Conservation (phyloP, 2,797 vertebrate genomes). For the Myotis vivesi region DNA sequence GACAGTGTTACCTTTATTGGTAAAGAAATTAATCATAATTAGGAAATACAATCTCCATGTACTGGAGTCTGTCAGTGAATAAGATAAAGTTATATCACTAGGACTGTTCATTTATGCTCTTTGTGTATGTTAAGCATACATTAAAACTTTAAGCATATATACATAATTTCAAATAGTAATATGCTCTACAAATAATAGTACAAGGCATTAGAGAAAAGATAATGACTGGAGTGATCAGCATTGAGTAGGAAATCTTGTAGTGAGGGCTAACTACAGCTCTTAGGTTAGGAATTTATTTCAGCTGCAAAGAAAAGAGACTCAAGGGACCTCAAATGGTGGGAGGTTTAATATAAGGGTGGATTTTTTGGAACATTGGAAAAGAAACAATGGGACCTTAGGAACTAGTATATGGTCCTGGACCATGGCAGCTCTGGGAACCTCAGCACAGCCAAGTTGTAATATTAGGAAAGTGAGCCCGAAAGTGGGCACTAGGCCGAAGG, state of each 20-base stretch:
- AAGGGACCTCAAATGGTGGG: background rate
- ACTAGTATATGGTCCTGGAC: background rate
- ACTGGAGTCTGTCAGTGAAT: background rate
- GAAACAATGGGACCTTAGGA: background rate
- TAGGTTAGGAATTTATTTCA: background rate
- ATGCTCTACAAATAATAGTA: background rate
- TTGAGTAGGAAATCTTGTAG: background rate
- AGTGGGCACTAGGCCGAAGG: background rate
- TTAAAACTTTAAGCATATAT: background rate
- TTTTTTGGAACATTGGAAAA: background rate
- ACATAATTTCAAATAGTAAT: background rate
- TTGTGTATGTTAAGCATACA: background rate
- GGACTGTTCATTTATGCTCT: background rate
- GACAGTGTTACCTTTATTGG: background rate
- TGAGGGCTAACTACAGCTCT: background rate
- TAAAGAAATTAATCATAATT: constrained; percentile 39
- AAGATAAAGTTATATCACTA: background rate
- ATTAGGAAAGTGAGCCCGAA: background rate
- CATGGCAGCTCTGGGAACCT: background rate
- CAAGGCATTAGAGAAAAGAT: background rate
- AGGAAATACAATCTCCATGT: background rate
- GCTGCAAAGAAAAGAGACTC: background rate
- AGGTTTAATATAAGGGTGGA: background rate
- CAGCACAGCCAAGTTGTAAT: background rate
- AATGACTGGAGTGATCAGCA: background rate